A percentile compares a stretch with the other conserved stretches of the same genome.
These are phyloP conservation scores for Silurus aristotelis DNA, from an alignment of 2,797 vertebrate species.

Conservation along the genomic window DNA sequence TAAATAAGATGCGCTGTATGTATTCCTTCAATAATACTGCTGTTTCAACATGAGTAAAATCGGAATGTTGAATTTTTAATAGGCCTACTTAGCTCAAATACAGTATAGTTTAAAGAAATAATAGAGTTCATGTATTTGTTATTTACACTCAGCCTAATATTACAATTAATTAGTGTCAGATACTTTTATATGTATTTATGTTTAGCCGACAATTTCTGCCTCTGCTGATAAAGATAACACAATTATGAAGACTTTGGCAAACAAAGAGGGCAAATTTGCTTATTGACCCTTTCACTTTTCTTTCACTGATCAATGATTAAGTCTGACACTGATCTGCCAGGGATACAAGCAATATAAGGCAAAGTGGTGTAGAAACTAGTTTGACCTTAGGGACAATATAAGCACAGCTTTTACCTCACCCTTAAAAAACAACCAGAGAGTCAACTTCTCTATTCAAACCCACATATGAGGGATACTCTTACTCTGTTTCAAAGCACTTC, in stretches of 20 bases:
- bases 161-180: not conserved
- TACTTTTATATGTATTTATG: not conserved
- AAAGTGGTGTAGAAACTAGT: not conserved
- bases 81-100: not conserved
- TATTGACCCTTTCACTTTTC: not conserved
- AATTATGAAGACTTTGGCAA: not conserved
- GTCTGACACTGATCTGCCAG: not conserved
- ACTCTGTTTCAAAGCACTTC: not conserved
- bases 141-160: not conserved
- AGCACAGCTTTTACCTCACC: not conserved
- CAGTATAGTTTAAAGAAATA: too few relatives aligned
- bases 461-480: not conserved
- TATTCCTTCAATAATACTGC: too few relatives aligned
- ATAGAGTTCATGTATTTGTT: too few relatives aligned
- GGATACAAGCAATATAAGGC: not conserved
- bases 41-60: too few relatives aligned
- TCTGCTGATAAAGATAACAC: constrained; percentile 4
- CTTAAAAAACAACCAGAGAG: not conserved
- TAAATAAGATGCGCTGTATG: not conserved
- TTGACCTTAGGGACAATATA: not conserved
- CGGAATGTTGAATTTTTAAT: not conserved
- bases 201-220: not conserved
- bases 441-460: not conserved
- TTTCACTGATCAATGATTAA: not conserved
- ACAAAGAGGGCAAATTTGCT: not conserved